Evolutionary conservation across 1,140 invertebrate species (phyloP).

Genomic region (Panulirus ornatus): DNA sequence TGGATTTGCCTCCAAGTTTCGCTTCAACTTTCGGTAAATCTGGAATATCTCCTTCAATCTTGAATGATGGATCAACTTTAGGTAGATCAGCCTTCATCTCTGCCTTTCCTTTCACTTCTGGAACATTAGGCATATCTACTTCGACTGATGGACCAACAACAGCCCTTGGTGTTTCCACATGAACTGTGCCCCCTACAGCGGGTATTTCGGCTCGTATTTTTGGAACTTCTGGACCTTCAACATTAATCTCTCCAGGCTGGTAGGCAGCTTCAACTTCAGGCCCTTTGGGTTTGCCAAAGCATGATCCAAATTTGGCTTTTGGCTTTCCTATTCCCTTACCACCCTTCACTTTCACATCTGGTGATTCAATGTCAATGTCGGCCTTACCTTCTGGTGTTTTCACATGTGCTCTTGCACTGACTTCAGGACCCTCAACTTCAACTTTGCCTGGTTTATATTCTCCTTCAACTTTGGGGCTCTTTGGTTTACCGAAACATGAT

Average conservation of each 20-base stretch:
- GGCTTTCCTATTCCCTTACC: slow-evolving; percentile 14
- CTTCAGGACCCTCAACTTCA: slow-evolving; percentile 43
- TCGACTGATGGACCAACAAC: slow-evolving; percentile 17
- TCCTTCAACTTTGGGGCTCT: slow-evolving; percentile 24
- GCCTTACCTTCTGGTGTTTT: slow-evolving; percentile 8
- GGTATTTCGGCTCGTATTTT: slow-evolving; percentile 31
- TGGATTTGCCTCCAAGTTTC: slow-evolving; percentile 23
- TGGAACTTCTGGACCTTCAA: slow-evolving; percentile 33
- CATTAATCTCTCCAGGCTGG: slow-evolving; percentile 5
- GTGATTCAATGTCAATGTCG: neutral
- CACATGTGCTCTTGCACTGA: neutral
- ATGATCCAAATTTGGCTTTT: slow-evolving; percentile 51
- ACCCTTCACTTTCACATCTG: slow-evolving; percentile 48
- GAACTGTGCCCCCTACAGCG: neutral
- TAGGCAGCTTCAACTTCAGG: slow-evolving; percentile 36
- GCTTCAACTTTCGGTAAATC: slow-evolving; percentile 41
- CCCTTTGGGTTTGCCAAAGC: slow-evolving; percentile 58
- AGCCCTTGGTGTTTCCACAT: slow-evolving; percentile 21
- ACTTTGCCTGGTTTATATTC: slow-evolving; percentile 45
- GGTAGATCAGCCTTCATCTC: slow-evolving; percentile 8
- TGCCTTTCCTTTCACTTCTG: slow-evolving; percentile 24
- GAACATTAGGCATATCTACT: slow-evolving; percentile 30
- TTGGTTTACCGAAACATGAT: slow-evolving; percentile 60
- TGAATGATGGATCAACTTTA: slow-evolving; percentile 25
- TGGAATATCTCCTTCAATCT: slow-evolving; percentile 47